Evolutionary conservation across 2,797 vertebrate species (phyloP).

Genomic region (Melanogrammus aeglefinus): DNA sequence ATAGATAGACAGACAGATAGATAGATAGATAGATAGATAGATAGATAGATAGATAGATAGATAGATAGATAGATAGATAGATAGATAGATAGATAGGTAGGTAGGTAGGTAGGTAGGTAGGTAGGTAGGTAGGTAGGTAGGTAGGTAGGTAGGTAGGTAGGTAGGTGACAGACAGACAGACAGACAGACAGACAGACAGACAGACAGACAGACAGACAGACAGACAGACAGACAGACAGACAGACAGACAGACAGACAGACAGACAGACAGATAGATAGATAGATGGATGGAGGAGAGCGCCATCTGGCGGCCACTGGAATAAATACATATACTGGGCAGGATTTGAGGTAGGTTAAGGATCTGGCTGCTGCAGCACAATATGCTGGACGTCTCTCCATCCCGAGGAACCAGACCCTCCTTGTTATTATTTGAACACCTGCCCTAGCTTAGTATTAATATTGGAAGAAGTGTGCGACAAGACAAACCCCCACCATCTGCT

Average conservation of each 20-base stretch:
- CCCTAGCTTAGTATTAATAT: background rate
- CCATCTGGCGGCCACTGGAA: background rate
- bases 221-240: background rate
- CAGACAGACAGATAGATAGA: background rate
- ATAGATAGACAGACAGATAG: background rate
- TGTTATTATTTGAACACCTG: background rate
- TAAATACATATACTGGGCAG: background rate
- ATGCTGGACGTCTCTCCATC: no score
- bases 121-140: background rate
- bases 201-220: background rate
- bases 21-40: background rate
- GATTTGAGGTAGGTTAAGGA: background rate
- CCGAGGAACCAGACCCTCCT: background rate
- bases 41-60: no score
- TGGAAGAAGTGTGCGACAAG: background rate
- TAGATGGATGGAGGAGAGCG: background rate
- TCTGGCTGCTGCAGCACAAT: no score
- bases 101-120: no score
- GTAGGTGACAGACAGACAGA: background rate
- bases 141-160: background rate
- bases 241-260: background rate
- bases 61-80: background rate
- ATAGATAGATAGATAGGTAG: background rate
- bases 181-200: background rate
- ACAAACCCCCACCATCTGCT: background rate